These are phyloP conservation scores for Drosophila hydei DNA, from an alignment of 1,140 invertebrate genomes.

Conservation along the genomic window DNA sequence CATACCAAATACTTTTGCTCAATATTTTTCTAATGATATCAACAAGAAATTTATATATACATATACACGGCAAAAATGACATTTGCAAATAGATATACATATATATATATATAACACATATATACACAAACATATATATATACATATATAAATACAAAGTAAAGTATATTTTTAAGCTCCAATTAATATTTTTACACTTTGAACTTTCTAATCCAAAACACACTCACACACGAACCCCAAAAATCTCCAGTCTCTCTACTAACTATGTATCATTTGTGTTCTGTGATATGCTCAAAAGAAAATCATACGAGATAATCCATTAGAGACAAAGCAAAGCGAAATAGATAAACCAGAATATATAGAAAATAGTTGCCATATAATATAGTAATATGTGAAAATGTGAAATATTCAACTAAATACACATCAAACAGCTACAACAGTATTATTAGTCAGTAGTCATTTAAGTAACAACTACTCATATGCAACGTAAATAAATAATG, in stretches of 20 bases:
- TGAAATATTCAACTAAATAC: conserved; percentile 32
- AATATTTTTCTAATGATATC: conserved; percentile 80
- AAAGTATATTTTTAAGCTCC: conserved; percentile 65
- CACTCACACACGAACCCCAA: conserved; percentile 12
- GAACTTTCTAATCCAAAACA: conserved; percentile 52
- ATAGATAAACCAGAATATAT: conserved; percentile 18
- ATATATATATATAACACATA: conserved; percentile 57
- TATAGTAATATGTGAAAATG: conserved; percentile 23
- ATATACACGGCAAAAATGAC: conserved; percentile 61
- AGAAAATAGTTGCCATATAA: conserved; percentile 33
- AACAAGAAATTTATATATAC: conserved; percentile 68
- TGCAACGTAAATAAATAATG: conserved; percentile 45
- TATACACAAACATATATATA: conserved; percentile 45
- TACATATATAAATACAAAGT: conserved; percentile 50
- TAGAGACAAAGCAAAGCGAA: conserved; percentile 31
- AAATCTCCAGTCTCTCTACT: conserved; percentile 54
- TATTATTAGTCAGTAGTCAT: conserved; percentile 52
- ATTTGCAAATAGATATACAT: conserved; percentile 46
- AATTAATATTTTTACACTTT: conserved; percentile 70
- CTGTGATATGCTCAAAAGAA: conserved; percentile 80
- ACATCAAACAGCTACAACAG: conserved; percentile 54
- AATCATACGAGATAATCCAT: conserved; percentile 52
- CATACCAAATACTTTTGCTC: conserved; percentile 64
- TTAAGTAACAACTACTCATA: conserved; percentile 53
- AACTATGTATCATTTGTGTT: conserved; percentile 76